phyloP scores from a whole-genome alignment of 2,888 invertebrate genomes.

The Eledona agricola region DNA sequence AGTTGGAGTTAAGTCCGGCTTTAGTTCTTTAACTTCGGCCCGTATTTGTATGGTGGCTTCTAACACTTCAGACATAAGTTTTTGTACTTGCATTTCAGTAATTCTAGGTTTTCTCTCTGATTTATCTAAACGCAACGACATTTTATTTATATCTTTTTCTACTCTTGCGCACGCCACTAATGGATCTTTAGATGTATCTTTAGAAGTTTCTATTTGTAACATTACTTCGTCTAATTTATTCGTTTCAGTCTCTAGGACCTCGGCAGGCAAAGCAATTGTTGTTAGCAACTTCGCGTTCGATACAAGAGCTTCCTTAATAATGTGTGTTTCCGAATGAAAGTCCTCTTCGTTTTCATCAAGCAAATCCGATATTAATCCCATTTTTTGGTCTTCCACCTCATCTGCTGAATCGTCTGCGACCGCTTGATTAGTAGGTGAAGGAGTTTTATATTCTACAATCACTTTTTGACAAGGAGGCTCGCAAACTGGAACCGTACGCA shows the following conservation, averaged over 20 bases:
- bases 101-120: constrained; percentile 29
- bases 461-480: constrained; percentile 56
- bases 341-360: constrained; percentile 7
- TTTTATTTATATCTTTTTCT: constrained; percentile 16
- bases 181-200: constrained; percentile 23
- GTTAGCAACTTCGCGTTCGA: constrained; percentile 54
- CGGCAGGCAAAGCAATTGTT: constrained; percentile 51
- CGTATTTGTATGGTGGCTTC: constrained; percentile 64
- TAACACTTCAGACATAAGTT: constrained; percentile 63
- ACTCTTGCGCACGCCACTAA: constrained; percentile 9
- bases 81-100: constrained; percentile 54
- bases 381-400: background rate
- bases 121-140: constrained; percentile 21
- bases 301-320: constrained; percentile 52
- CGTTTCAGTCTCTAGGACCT: constrained; percentile 38
- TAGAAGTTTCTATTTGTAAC: constrained; percentile 15
- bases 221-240: constrained; percentile 39
- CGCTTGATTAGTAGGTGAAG: constrained; percentile 30
- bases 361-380: too few species aligned
- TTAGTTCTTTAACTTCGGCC: constrained; percentile 63
- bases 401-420: constrained; percentile 4
- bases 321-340: constrained; percentile 17
- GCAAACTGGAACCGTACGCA: constrained; percentile 12
- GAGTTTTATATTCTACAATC: constrained; percentile 46
- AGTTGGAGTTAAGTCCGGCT: constrained; percentile 66